phyloP scores from a whole-genome alignment of 2,888 invertebrate species.

The Andrena chrysosceles region DNA sequence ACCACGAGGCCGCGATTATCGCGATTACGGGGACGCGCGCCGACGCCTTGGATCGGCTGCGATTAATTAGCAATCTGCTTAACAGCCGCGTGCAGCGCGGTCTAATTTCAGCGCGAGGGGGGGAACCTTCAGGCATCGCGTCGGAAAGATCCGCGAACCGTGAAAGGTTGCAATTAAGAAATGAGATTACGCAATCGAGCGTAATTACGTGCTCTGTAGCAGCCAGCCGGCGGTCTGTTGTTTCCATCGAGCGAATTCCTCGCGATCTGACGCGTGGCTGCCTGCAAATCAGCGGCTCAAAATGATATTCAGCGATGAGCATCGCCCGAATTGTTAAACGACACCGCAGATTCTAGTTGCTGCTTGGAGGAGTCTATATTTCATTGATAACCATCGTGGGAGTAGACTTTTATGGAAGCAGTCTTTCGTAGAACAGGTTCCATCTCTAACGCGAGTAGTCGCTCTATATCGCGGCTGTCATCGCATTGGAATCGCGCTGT shows the following conservation, averaged over 20 bases:
- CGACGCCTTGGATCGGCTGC: constrained; percentile 24
- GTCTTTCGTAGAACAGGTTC: no score
- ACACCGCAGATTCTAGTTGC: no score
- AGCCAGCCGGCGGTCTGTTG: neutral
- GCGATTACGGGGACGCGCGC: constrained; percentile 59
- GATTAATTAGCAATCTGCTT: constrained; percentile 66
- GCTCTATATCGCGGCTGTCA: no score
- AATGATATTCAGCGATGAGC: neutral
- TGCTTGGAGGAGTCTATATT: no score
- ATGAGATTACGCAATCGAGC: constrained; percentile 16
- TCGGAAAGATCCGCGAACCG: constrained; percentile 23
- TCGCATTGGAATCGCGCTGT: neutral
- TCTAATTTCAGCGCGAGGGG: constrained; percentile 31
- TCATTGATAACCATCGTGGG: no score
- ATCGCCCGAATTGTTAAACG: neutral
- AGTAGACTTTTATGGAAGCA: no score
- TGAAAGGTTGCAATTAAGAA: constrained; percentile 50
- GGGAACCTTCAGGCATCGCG: neutral
- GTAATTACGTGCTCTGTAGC: constrained; percentile 17
- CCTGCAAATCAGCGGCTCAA: neutral
- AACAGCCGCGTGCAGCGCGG: constrained; percentile 14
- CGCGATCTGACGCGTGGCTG: neutral
- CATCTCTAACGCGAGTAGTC: no score
- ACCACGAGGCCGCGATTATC: constrained; percentile 68
- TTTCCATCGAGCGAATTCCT: constrained; percentile 8